phyloP scores from a whole-genome alignment of 2,113 vertebrate genomes.

The Acanthochromis polyacanthus region DNA sequence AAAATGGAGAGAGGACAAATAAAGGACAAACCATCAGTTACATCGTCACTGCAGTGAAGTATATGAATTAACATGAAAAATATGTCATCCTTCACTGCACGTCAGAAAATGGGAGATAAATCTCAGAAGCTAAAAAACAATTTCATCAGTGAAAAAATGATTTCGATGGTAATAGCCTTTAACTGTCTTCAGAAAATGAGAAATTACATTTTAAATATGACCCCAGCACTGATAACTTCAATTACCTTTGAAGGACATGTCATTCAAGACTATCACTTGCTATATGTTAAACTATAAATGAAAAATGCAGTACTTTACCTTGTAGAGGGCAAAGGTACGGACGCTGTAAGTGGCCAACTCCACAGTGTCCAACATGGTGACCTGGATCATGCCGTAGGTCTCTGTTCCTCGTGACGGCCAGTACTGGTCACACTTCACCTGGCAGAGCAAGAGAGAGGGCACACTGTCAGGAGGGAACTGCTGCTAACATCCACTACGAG shows the following conservation, averaged over 20 bases:
- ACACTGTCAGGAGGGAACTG: conserved; percentile 48
- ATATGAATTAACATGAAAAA: conserved; percentile 45
- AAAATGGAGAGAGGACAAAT: conserved; percentile 47
- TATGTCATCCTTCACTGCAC: conserved; percentile 33
- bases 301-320: conserved; percentile 83
- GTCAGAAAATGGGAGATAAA: conserved; percentile 52
- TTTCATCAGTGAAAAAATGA: conserved; percentile 43
- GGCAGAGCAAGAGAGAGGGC: conserved; percentile 53
- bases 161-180: conserved; percentile 49
- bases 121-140: conserved; percentile 60
- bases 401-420: conserved; percentile 94
- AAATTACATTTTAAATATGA: conserved; percentile 47
- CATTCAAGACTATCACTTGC: neutral
- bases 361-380: conserved; percentile 93
- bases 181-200: conserved; percentile 53
- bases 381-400: conserved; percentile 96
- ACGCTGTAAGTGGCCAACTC: conserved; percentile 95
- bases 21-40: conserved; percentile 52
- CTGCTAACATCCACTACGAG: conserved; percentile 24
- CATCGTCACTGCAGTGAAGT: conserved; percentile 36
- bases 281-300: conserved; percentile 15
- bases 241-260: conserved; percentile 29
- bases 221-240: conserved; percentile 11
- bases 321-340: conserved; percentile 93
- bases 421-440: conserved; percentile 98